Base-by-base conservation (phyloP, 2,113 vertebrate genomes). In the Leptocoma aspasia region DNA sequence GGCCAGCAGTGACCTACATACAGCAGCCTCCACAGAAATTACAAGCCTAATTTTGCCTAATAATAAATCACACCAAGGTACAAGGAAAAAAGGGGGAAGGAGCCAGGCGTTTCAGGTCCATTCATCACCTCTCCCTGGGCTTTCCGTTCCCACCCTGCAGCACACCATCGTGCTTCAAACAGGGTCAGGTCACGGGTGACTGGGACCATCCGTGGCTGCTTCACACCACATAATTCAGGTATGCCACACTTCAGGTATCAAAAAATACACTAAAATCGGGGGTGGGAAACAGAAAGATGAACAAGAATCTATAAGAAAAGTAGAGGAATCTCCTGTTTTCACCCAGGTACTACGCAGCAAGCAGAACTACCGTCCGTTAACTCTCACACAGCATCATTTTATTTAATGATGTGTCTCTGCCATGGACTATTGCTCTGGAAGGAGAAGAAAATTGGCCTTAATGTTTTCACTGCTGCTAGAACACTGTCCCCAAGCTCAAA, bases 1-100 rank as follows among this genome's bases (percentile, higher is more conserved):
- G 95, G 92, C 44, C 95, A 79, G 86, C 33, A 7, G 27, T 96
- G 94, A 95, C 90, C 94, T 86, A 96, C 80, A 95, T 93, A 77
- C 22, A 45, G 61, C 35, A 85, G 41, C 41, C 93, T 90, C 37
- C 11, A 16, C 73, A 71, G n/a, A 92, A 83, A 81, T 78, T 44
- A 85, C 73, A 76, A 85, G 64, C 37, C 73, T 90, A 28, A 91
- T 93, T 92, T 82, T 69, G 65, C 91, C 79, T 86, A 39, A 10
- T 52, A 93, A 84, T 82, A 89, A 86, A 80, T 89, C 79, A 85
- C 56, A 69, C 17, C 52, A 4, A 90, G 86, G 63, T 10, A 60
- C 42, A 60, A 61, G 65, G 76, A 82, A 88, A 70, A 82, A 78
- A 56, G 3, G 26, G 47, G 20, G 7, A 22, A 76, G 78, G 65